These are phyloP conservation scores for Homarus gammarus DNA, from an alignment of 2,888 invertebrate species.

Conservation along the genomic window DNA sequence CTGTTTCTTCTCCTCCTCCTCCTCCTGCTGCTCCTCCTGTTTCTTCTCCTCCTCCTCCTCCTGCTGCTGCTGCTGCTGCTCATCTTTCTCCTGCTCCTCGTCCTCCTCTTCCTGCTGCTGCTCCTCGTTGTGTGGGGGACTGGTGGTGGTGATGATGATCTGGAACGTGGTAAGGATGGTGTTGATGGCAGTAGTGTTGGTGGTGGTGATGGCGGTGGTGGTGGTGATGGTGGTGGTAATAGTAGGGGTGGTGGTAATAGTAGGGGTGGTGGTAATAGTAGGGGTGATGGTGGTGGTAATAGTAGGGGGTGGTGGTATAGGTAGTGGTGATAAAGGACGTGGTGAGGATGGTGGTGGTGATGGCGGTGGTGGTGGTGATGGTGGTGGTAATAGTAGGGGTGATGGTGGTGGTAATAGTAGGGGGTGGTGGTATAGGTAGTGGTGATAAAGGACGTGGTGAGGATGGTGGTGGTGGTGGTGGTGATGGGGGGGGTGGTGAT, in stretches of 20 bases:
- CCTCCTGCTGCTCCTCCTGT: neutral
- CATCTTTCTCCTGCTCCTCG: constrained; percentile 20
- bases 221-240: too few relatives aligned
- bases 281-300: neutral
- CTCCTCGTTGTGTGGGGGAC: too few relatives aligned
- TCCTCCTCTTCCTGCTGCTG: too few relatives aligned
- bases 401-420: neutral
- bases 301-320: neutral
- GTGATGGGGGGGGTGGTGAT: too few relatives aligned
- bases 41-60: too few relatives aligned
- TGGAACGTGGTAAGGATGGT: neutral
- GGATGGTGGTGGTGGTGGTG: neutral
- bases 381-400: neutral
- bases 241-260: too few relatives aligned
- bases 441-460: too few relatives aligned
- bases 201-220: neutral
- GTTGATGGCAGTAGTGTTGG: neutral
- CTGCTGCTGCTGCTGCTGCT: neutral
- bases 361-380: neutral
- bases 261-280: neutral
- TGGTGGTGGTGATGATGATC: neutral
- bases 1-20: too few relatives aligned
- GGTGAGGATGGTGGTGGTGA: neutral
- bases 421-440: neutral
- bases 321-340: neutral